Evolutionary conservation across 2,888 invertebrate species (phyloP), one percentile per base, ranked within the genome.

Genomic region (Conops quadrifasciatus): DNA sequence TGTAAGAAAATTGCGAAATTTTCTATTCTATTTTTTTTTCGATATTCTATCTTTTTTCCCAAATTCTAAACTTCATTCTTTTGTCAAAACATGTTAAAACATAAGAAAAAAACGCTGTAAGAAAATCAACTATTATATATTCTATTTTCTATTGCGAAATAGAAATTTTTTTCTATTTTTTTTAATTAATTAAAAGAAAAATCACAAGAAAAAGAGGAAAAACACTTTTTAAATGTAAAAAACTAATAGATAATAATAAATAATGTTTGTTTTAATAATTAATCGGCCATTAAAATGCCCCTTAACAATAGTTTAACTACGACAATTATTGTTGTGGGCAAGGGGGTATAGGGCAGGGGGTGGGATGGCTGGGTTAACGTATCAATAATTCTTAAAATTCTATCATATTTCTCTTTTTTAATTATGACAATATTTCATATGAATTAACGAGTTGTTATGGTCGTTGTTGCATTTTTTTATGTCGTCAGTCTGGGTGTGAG

Each of bases 311-410:
- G 28, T 51, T 65, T 65, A 3, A 28, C 51, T 15, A 13, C 24
- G n/a, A 28, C 47, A 49, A 64, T 13, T n/a, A n/a, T n/a, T n/a
- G n/a, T n/a, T n/a, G n/a, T n/a, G n/a, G n/a, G n/a, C n/a, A n/a
- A n/a, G n/a, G n/a, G n/a, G n/a, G n/a, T n/a, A n/a, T n/a, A n/a
- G n/a, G n/a, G n/a, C n/a, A n/a, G n/a, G n/a, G n/a, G n/a, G n/a
- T n/a, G n/a, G 21, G 3, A 53, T 43, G 9, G 30, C 26, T 36
- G n/a, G 28, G 45, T 26, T 24, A 36, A 24, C 58, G 58, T 58
- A 5, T 67, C 67, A 67, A 45, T 67, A 56, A 67, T 67, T 21
- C 45, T 58, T 43, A 62, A 43, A 62, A 43, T 43, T 66, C 19
- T 9, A 11, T 43, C 56, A 15, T 45, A 58, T 45, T 45, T 7